Conservation (phyloP, 2,113 vertebrate genomes). For the Meriones unguiculatus region DNA sequence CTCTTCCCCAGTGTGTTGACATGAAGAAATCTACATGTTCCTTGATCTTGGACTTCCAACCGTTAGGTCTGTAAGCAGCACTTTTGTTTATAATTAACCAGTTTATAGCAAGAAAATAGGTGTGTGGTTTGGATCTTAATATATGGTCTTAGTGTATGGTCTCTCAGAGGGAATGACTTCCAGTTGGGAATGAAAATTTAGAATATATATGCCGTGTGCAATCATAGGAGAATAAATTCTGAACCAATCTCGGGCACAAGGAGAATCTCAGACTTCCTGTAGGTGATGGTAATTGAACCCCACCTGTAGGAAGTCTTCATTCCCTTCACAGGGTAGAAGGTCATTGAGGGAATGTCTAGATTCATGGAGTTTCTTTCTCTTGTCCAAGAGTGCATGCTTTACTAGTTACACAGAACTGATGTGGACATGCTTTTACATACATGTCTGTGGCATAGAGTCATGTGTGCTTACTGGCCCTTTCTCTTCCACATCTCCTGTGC, state of each 20-base stretch:
- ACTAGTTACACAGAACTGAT: not conserved
- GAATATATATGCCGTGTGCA: not conserved
- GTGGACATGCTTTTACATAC: not conserved
- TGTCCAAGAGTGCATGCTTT: not conserved
- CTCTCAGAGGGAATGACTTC: not conserved
- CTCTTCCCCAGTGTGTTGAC: not conserved
- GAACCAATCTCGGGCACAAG: not conserved
- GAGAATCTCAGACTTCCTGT: not conserved
- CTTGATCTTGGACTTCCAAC: not conserved
- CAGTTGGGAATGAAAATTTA: not conserved
- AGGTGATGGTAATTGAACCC: not conserved
- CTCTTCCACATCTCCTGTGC: not conserved
- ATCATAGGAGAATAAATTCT: not conserved
- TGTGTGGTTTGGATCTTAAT: not conserved
- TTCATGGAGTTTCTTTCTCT: not conserved
- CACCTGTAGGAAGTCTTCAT: not conserved
- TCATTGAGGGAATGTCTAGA: not conserved
- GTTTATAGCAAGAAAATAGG: not conserved
- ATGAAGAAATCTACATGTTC: not conserved
- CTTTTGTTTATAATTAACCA: no score
- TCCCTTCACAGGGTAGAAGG: not conserved
- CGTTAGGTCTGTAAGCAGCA: not conserved
- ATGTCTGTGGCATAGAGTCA: accelerated
- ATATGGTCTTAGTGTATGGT: not conserved
- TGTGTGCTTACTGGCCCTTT: not conserved